phyloP scores from a whole-genome alignment of 1,140 invertebrate genomes.

The Andrena cerasifolii region DNA sequence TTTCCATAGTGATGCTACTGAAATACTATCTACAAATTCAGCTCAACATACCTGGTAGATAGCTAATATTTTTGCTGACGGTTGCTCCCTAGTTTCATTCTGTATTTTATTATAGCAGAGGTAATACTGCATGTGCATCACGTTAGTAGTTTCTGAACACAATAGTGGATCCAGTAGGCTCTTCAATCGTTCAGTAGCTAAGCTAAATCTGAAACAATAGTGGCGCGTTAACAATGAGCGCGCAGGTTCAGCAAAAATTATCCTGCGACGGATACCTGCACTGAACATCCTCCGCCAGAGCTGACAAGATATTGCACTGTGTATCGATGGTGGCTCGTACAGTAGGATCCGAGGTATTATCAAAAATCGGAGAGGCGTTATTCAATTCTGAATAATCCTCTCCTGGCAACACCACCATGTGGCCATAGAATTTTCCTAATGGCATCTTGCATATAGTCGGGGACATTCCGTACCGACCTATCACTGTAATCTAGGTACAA shows the following conservation, averaged over 20 bases:
- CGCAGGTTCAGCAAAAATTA: neutral
- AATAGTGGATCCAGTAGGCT: constrained; percentile 89
- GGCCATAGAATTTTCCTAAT: constrained; percentile 95
- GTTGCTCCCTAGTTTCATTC: constrained; percentile 84
- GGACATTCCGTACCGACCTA: constrained; percentile 95
- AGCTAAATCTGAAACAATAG: constrained; percentile 84
- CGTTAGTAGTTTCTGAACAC: constrained; percentile 89
- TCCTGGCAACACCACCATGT: constrained; percentile 89
- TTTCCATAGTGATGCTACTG: neutral
- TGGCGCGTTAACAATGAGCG: neutral
- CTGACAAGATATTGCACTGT: constrained; percentile 83
- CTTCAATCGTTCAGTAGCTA: constrained; percentile 91
- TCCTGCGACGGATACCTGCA: constrained; percentile 83
- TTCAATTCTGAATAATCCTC: constrained; percentile 84
- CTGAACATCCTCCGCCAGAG: constrained; percentile 90
- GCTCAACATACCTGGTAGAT: constrained; percentile 87
- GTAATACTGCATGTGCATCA: constrained; percentile 91
- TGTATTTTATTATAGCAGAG: constrained; percentile 83
- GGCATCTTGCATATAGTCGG: constrained; percentile 94
- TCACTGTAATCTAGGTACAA: constrained; percentile 87
- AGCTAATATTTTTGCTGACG: constrained; percentile 87
- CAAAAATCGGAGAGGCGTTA: constrained; percentile 70
- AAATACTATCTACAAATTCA: constrained; percentile 16
- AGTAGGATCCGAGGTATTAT: constrained; percentile 73
- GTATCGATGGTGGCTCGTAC: constrained; percentile 81